phyloP scores from a whole-genome alignment of 2,113 vertebrate genomes.

The Plectropomus leopardus region DNA sequence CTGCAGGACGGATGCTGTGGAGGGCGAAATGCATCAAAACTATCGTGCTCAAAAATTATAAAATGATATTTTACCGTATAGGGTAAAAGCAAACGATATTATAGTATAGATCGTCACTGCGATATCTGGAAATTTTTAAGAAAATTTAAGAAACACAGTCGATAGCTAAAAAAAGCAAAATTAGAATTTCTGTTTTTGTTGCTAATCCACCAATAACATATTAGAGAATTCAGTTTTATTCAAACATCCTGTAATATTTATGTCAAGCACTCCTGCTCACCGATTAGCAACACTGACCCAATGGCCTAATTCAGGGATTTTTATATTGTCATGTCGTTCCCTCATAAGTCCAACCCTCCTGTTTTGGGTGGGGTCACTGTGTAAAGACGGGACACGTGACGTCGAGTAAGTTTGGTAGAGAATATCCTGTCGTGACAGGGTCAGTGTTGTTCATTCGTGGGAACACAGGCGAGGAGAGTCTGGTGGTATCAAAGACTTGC shows the following conservation, averaged over 20 bases:
- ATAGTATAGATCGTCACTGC: no score
- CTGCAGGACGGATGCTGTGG: constrained; percentile 2
- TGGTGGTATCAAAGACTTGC: constrained; percentile 16
- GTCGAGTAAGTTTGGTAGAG: constrained; percentile 9
- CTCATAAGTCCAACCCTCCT: constrained; percentile 40
- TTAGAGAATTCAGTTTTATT: background rate
- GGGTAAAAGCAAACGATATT: no score
- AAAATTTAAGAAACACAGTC: background rate
- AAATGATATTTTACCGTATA: background rate
- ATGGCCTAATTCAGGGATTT: constrained; percentile 21
- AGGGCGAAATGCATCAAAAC: background rate
- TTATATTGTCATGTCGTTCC: constrained; percentile 19
- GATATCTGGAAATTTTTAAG: background rate
- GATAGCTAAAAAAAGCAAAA: background rate
- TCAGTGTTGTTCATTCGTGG: background rate
- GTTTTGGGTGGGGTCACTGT: constrained; percentile 64
- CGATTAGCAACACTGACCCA: constrained; percentile 21
- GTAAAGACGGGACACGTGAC: constrained; percentile 30
- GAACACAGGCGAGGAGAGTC: constrained; percentile 1
- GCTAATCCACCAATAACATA: background rate
- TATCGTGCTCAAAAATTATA: background rate
- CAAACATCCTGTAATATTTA: background rate
- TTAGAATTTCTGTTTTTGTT: background rate
- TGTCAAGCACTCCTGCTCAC: background rate
- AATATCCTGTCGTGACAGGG: constrained; percentile 8